These are phyloP conservation scores for Micrasema minimum DNA, from an alignment of 1,140 invertebrate species.

Conservation along the genomic window DNA sequence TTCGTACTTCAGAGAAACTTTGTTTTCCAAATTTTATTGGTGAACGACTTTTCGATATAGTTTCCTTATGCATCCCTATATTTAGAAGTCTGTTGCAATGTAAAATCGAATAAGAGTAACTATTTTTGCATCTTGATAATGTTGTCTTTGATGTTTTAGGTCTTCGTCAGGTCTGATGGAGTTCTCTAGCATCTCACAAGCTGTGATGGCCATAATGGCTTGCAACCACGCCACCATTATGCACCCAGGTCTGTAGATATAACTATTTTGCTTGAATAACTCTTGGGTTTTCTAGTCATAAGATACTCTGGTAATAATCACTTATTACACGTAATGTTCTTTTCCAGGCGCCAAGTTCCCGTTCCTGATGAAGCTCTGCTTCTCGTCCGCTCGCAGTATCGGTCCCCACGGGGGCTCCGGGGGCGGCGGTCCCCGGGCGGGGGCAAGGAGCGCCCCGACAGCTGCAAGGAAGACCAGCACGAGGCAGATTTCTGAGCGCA, in stretches of 20 bases:
- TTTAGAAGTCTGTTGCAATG: no score
- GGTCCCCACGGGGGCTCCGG: conserved; percentile 55
- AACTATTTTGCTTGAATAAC: no score
- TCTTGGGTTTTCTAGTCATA: no score
- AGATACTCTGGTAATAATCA: no score
- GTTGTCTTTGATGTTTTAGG: no score
- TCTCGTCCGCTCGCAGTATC: conserved; percentile 88
- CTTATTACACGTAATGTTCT: no score
- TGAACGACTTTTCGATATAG: no score
- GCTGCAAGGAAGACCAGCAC: conserved; percentile 17
- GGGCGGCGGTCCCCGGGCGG: conserved; percentile 40
- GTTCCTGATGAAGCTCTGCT: conserved; percentile 96
- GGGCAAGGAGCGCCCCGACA: not conserved
- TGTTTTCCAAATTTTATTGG: no score
- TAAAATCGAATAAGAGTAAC: no score
- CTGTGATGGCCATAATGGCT: conserved; percentile 93
- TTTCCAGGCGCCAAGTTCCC: conserved; percentile 91
- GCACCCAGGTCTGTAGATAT: conserved; percentile 71
- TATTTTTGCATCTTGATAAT: no score
- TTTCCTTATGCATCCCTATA: no score
- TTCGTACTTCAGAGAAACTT: no score
- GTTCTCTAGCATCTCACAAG: conserved; percentile 90
- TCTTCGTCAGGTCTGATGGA: conserved; percentile 94
- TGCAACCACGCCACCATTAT: conserved; percentile 96
- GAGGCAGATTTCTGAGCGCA: conserved; percentile 33